phyloP scores from a whole-genome alignment of 2,888 invertebrate species.

The Nephrotoma appendiculata region DNA sequence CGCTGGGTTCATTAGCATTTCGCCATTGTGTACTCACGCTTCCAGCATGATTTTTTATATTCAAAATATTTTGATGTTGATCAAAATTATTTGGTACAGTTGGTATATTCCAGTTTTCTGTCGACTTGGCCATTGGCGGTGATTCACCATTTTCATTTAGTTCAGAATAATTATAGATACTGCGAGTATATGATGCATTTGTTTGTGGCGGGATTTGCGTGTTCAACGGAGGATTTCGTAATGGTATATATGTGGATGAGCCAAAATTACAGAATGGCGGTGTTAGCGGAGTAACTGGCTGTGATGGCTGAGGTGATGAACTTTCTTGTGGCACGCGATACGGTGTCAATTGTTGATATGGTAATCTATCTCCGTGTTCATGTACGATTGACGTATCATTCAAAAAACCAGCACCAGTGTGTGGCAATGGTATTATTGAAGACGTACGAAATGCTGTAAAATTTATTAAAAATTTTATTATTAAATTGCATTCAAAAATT shows the following conservation, averaged over 20 bases:
- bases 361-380: conserved; percentile 30
- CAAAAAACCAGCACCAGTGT: background rate
- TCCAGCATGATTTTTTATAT: conserved; percentile 1
- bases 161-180: background rate
- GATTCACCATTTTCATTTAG: conserved; percentile 1
- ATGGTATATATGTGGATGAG: conserved; percentile 12
- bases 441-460: background rate
- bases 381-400: conserved; percentile 26
- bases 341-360: conserved; percentile 17
- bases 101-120: conserved; percentile 8
- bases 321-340: conserved; percentile 23
- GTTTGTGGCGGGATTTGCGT: conserved; percentile 19
- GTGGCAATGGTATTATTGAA: background rate
- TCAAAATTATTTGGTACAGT: conserved; percentile 7
- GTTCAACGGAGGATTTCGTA: background rate
- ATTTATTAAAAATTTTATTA: background rate
- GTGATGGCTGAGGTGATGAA: conserved; percentile 31
- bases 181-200: background rate
- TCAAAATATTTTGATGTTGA: background rate
- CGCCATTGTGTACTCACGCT: background rate
- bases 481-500: background rate
- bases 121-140: background rate
- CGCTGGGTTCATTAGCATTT: background rate
- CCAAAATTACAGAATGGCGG: conserved; percentile 19
- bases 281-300: conserved; percentile 19